Evolutionary conservation across 2,888 invertebrate genomes (phyloP).

Genomic region (Mamestra brassicae): DNA sequence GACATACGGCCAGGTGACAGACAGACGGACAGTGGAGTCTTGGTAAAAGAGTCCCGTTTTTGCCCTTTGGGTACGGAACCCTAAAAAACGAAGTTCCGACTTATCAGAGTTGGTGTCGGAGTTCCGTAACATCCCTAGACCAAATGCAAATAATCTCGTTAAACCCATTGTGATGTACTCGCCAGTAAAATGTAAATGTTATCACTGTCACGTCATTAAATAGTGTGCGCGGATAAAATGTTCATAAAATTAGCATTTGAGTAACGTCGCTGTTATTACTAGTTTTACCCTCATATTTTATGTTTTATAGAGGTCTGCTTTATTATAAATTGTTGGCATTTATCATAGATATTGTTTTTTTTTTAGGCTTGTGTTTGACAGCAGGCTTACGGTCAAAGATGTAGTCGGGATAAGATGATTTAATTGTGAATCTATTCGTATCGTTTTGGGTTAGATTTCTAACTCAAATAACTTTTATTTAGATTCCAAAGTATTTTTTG

Average conservation of each 20-base stretch:
- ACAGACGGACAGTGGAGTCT: no score
- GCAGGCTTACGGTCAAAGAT: conserved; percentile 6
- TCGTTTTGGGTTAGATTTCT: neutral
- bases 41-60: no score
- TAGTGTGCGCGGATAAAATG: conserved; percentile 61
- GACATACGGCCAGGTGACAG: no score
- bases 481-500: neutral
- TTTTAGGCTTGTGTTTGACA: conserved; percentile 28
- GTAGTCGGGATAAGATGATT: no score
- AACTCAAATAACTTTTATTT: neutral
- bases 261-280: conserved; percentile 49
- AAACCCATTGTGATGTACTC: conserved; percentile 45
- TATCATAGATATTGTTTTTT: conserved; percentile 38
- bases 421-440: neutral
- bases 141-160: conserved; percentile 61
- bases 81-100: no score
- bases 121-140: neutral
- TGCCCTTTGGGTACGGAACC: no score
- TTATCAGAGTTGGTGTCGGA: no score
- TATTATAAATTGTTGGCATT: conserved; percentile 38
- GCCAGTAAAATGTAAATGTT: conserved; percentile 77
- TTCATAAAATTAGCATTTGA: conserved; percentile 70
- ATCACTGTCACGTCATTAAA: conserved; percentile 69
- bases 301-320: conserved; percentile 36
- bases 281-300: conserved; percentile 42